These are phyloP conservation scores for Pseudoatta argentina DNA, from an alignment of 1,140 invertebrate genomes.

Conservation along the genomic window DNA sequence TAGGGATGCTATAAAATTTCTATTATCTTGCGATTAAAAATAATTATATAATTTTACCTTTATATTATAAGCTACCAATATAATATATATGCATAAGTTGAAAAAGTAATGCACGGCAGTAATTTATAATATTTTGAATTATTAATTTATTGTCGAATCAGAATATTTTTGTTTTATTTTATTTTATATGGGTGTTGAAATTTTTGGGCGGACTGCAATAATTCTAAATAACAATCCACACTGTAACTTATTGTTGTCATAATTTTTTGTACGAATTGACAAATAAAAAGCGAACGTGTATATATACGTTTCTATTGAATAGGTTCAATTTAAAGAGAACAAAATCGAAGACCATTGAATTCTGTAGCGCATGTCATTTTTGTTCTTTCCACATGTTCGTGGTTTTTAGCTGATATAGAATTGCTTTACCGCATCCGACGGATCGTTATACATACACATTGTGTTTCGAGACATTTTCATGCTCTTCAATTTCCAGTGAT, in stretches of 20 bases:
- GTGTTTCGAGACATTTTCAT: neutral
- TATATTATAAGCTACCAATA: no score
- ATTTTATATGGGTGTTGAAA: neutral
- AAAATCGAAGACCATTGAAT: constrained; percentile 7
- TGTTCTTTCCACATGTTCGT: constrained; percentile 21
- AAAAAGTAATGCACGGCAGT: neutral
- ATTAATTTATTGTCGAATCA: neutral
- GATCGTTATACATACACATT: neutral
- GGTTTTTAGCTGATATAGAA: constrained; percentile 22
- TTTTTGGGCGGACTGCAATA: neutral
- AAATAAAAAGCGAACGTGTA: neutral
- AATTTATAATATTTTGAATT: neutral
- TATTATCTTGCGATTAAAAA: constrained; percentile 4
- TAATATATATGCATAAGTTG: neutral
- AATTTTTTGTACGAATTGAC: constrained; percentile 23
- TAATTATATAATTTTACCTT: neutral
- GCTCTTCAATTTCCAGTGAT: neutral
- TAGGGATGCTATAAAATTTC: neutral
- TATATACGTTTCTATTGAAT: constrained; percentile 7
- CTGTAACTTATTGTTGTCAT: neutral
- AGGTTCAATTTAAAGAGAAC: constrained; percentile 13
- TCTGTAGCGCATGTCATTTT: neutral
- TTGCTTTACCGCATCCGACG: constrained; percentile 45
- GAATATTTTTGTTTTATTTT: neutral
- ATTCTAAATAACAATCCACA: neutral